Base-by-base conservation (phyloP, 2,888 invertebrate genomes). In the Andrena camellia region DNA sequence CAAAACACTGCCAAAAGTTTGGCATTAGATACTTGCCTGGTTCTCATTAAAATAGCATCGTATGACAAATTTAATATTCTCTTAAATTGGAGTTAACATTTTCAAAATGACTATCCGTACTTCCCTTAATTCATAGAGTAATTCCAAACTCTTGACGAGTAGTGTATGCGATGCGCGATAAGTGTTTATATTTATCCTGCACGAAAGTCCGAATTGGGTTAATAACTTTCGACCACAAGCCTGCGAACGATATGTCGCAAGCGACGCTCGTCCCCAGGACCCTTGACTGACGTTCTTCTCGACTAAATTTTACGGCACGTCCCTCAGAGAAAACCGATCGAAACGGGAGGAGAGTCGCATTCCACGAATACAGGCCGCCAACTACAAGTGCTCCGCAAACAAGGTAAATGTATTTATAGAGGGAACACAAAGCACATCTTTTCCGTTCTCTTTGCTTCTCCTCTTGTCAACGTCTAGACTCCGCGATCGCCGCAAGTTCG, bases 381-480 rank as follows among this genome's bases (percentile, higher is more conserved):
- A 90, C 88, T 88, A 91, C 91, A 90, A 93, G 93, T 93, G 93
- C 91, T 93, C 91, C 81, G 92, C 93, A 93, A 93, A 93, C 92
- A 93, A 91, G 89, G 92, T 92, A 93, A 89, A 93, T 93, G 92
- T 93, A 93, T 93, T 93, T 93, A 93, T 93, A 92, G 92, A 93
- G 92, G 90, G 89, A 89, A 85, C 80, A 81, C 87, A 81, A 83
- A 69, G 85, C 83, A 83, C 85, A 80, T 83, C 84, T 85, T 88
- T 84, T 81, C 81, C 86, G 86, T 83, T 84, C 84, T 88, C 86
- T 88, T 83, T 85, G 85, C 86, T 84, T 89, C 86, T 83, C 84
- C 86, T 88, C 89, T 88, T 86, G 83, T 88, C 84, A 79, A 75
- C 85, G 90, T 89, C 88, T 85, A 90, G 89, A 90, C 89, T 81